Conservation (phyloP, 1,140 invertebrate species). For the Mercenaria mercenaria region DNA sequence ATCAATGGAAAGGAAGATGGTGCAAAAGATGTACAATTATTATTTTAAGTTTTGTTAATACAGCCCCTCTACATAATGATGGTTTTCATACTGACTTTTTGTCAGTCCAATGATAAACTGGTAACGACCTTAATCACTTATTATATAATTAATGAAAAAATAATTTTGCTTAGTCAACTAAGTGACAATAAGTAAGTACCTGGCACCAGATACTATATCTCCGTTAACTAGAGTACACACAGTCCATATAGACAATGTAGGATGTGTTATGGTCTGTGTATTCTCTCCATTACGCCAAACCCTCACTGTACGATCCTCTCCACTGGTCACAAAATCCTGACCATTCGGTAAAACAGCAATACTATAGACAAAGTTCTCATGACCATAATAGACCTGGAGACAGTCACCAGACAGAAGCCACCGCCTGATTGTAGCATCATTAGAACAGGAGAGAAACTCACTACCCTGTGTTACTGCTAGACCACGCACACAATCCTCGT, state of each 20-base stretch:
- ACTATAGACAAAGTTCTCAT: constrained; percentile 90
- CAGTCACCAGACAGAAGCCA: constrained; percentile 93
- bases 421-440: constrained; percentile 94
- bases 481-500: constrained; percentile 96
- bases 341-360: constrained; percentile 89
- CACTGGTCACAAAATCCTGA: constrained; percentile 85
- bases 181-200: constrained; percentile 86
- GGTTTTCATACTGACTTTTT: too few relatives aligned
- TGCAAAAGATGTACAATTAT: too few relatives aligned
- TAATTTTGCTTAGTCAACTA: too few relatives aligned
- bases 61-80: too few relatives aligned
- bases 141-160: too few relatives aligned
- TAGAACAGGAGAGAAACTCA: constrained; percentile 95
- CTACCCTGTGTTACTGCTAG: constrained; percentile 90
- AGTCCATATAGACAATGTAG: constrained; percentile 96
- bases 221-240: constrained; percentile 93
- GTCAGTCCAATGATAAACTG: too few relatives aligned
- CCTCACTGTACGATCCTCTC: constrained; percentile 95
- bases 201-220: constrained; percentile 95
- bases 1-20: too few relatives aligned
- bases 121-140: too few relatives aligned
- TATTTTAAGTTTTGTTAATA: too few relatives aligned
- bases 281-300: constrained; percentile 92
- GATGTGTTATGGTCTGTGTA: constrained; percentile 91
- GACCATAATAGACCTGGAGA: constrained; percentile 92